Conservation (phyloP, 2,888 invertebrate genomes). For the Adelphocoris suturalis region DNA sequence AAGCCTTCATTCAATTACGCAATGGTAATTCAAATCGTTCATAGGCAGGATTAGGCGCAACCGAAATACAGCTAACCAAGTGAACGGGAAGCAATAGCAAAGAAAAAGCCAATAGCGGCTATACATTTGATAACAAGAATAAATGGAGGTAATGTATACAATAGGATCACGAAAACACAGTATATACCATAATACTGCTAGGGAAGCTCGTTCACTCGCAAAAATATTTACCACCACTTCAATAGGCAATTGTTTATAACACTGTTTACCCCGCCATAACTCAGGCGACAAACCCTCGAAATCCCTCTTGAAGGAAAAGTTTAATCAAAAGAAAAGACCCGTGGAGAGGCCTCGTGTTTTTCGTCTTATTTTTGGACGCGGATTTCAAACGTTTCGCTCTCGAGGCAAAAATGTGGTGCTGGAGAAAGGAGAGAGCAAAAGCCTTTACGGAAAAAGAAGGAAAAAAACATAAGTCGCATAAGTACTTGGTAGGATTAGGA, state of each 20-base stretch:
- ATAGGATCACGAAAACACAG: too few species aligned
- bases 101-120: too few species aligned
- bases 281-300: neutral
- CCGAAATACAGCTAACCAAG: too few species aligned
- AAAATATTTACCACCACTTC: neutral
- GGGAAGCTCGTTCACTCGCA: neutral
- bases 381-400: constrained; percentile 7
- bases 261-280: constrained; percentile 1
- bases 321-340: neutral
- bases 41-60: too few species aligned
- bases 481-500: constrained; percentile 32
- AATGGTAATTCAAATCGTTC: too few species aligned
- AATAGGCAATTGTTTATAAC: neutral
- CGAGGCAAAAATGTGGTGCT: constrained; percentile 2
- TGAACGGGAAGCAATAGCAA: too few species aligned
- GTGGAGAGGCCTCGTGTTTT: neutral
- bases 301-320: neutral
- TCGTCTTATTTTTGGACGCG: constrained; percentile 28
- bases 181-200: too few species aligned
- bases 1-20: too few species aligned
- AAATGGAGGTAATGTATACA: too few species aligned
- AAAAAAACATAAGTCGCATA: constrained; percentile 27
- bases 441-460: neutral
- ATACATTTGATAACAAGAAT: too few species aligned
- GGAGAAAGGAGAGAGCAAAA: neutral